Evolutionary conservation across 2,888 invertebrate species (phyloP), one percentile per base, ranked within the genome.

Genomic region (Drosophila kuntzei): DNA sequence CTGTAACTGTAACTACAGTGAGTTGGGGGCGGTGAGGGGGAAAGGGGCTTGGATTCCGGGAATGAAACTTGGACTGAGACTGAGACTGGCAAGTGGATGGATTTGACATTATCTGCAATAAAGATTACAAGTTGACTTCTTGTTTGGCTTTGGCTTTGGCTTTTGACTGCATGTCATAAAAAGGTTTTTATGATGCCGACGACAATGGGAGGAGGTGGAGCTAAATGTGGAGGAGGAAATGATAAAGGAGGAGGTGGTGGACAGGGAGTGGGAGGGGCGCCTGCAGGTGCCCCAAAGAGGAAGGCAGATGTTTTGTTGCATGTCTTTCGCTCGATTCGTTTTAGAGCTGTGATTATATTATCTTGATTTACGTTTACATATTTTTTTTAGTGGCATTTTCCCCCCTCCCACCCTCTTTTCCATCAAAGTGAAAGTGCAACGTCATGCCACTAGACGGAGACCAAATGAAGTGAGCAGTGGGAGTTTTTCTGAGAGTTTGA

Each of bases 51-150:
- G 18, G n/a, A 3, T 29, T 12, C 25, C 39, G 32, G 9, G 12
- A 11, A 11, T 2, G 1, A 16, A 18, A 41, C 7, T 41, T 12
- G n/a, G 41, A n/a, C 20, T 8, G 55, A 27, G 12, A 16, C 53
- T 25, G 65, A 54, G 20, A 27, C 63, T 61, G 64, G 64, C 72
- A 77, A 83, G 70, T 78, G 78, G 78, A 83, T 85, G 87, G 82
- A 76, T 87, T 85, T 85, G 84, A 87, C 87, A 82, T 79, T 85
- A 87, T 85, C 84, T 85, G 80, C 80, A 72, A 78, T 80, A 77
- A 85, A 85, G 84, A 85, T 85, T 80, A 85, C 84, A 80, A 85
- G 82, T 85, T 78, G 80, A 85, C 85, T 85, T 80, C 82, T 81
- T 85, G 78, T 78, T 82, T 80, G 82, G 65, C 61, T 78, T 80